Evolutionary conservation across 2,113 vertebrate genomes (phyloP), one percentile per base, ranked within the genome.

Genomic region (Indri indri): DNA sequence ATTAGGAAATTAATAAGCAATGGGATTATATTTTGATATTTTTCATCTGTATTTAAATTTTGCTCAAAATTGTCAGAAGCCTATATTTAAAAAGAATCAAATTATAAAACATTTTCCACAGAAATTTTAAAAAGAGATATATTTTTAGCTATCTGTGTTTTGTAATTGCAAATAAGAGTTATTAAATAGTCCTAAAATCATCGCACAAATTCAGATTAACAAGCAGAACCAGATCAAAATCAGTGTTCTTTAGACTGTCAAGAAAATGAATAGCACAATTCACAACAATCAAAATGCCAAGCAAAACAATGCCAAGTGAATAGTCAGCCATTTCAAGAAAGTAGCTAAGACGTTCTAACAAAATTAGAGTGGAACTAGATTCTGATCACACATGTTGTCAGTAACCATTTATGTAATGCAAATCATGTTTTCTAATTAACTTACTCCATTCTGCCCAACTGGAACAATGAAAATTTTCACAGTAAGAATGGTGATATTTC

Each of bases 1-100:
- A 84, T 83, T 94, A 94, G 82, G 84, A 97, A 80, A 47, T 94
- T 91, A 63, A 66, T 92, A 88, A 94, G 9, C 9, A 76, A 14
- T 92, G 57, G 4, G 22, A 65, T 83, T 73, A 65, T 37, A 40
- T 77, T 61, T 95, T 82, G 8, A 2, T 77, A 32, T 66, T 52
- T 50, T 88, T 88, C 8, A 95, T 76, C 18, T 80, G 3, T 61
- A 74, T 22, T 91, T 88, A 93, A 81, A 79, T 81, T 90, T 82
- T 92, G 40, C 17, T 81, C 32, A 50, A 74, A 96, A 71, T 80
- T 96, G 1, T 97, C 87, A n/a, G 57, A 85, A 85, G 37, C 40
- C 63, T 63, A 30, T 45, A 30, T 81, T 85, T 1, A 34, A 54
- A 95, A 94, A 83, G 25, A 47, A 57, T 54, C 79, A 88, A 40